Evolutionary conservation across 1,140 invertebrate genomes (phyloP).

Genomic region (Neotoxoptera formosana): DNA sequence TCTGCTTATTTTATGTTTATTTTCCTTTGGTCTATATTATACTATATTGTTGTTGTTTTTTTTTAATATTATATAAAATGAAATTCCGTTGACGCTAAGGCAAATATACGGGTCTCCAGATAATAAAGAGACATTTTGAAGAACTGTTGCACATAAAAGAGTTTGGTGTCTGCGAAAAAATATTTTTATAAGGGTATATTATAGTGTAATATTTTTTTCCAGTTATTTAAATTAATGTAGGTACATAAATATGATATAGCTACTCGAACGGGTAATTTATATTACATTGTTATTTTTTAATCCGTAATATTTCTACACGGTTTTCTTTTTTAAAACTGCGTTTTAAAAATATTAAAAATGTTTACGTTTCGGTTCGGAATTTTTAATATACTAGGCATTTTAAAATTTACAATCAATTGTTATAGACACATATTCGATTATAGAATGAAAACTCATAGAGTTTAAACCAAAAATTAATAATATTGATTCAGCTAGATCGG

Average conservation of each 20-base stretch:
- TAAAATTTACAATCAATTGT: background rate
- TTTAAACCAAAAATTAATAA: too few relatives aligned
- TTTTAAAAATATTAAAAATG: background rate
- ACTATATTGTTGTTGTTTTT: too few relatives aligned
- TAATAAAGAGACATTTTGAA: conserved; percentile 8
- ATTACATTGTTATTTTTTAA: conserved; percentile 10
- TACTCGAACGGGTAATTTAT: background rate
- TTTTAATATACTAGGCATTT: background rate
- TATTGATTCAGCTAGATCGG: background rate
- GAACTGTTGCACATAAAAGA: background rate
- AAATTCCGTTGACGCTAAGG: background rate
- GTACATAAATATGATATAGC: background rate
- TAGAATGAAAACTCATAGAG: too few relatives aligned
- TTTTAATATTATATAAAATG: background rate
- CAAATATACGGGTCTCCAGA: conserved; percentile 2
- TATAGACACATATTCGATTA: background rate
- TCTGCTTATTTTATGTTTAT: background rate
- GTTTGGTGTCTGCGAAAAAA: background rate
- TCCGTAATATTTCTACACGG: background rate
- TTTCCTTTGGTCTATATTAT: background rate
- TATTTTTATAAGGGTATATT: background rate
- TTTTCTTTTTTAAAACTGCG: background rate
- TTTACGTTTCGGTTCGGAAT: background rate
- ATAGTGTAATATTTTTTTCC: background rate
- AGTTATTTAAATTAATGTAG: background rate